Conservation (phyloP, 64 coral and sea anemone genomes). For the Pocillopora damicornis region DNA sequence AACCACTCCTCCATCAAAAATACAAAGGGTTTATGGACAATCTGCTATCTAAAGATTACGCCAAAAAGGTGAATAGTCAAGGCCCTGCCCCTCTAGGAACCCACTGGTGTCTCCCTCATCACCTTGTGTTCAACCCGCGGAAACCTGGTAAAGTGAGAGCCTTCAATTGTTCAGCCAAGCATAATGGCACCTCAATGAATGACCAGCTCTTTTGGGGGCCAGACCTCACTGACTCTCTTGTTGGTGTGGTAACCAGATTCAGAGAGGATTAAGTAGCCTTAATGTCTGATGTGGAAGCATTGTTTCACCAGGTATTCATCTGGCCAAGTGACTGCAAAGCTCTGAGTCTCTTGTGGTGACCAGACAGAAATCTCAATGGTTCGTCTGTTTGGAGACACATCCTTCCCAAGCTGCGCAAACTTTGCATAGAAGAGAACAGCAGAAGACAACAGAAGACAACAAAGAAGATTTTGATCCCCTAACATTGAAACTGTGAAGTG, state of each 20-base stretch:
- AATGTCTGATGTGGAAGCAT: constrained; percentile 54
- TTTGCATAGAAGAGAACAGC: constrained; percentile 29
- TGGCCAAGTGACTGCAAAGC: constrained; percentile 12
- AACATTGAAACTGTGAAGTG: constrained; percentile 12
- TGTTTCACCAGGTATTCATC: constrained; percentile 52
- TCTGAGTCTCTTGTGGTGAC: constrained; percentile 32
- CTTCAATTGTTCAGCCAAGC: constrained; percentile 48
- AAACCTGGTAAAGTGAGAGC: constrained; percentile 38
- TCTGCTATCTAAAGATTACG: constrained; percentile 30
- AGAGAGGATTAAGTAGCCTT: background rate
- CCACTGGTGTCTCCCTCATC: constrained; percentile 43
- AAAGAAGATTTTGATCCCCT: background rate
- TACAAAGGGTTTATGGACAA: constrained; percentile 29
- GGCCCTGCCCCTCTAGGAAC: constrained; percentile 8
- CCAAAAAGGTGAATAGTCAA: constrained; percentile 24
- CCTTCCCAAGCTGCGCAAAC: constrained; percentile 48
- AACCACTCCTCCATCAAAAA: constrained; percentile 17
- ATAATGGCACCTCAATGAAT: background rate
- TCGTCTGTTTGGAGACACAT: constrained; percentile 33
- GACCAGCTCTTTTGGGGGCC: constrained; percentile 1
- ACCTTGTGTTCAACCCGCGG: constrained; percentile 28
- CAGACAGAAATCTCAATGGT: constrained; percentile 37
- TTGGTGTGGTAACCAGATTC: constrained; percentile 35
- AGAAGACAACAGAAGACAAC: constrained; percentile 15
- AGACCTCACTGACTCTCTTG: background rate